Percentiles rank a stretch among this genome's conserved stretches.
These are phyloP conservation scores for Nemotelus pantherinus DNA, from an alignment of 2,888 invertebrate genomes.

Conservation along the genomic window DNA sequence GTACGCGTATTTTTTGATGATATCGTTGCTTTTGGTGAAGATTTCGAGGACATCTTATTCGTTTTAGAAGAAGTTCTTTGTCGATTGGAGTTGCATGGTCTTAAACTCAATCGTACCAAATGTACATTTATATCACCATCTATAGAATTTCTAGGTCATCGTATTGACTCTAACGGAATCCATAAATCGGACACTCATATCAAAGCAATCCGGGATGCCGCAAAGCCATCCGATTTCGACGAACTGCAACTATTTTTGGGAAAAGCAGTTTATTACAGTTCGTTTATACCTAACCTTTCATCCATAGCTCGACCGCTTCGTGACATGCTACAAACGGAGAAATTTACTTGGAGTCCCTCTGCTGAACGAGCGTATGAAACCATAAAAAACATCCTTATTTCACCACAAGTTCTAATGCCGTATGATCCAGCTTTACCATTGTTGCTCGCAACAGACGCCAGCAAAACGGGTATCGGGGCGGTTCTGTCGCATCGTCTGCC, in stretches of 20 bases:
- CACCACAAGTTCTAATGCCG: constrained; percentile 45
- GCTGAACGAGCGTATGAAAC: not conserved
- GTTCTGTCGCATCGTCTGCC: constrained; percentile 46
- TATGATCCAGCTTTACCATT: constrained; percentile 48
- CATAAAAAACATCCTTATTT: constrained; percentile 23
- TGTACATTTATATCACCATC: constrained; percentile 39
- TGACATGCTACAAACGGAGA: not conserved
- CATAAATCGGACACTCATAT: constrained; percentile 47
- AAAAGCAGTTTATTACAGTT: constrained; percentile 27
- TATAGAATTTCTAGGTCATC: constrained; percentile 46
- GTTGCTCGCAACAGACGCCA: constrained; percentile 49
- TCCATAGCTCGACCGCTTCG: constrained; percentile 11
- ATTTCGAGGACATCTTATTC: constrained; percentile 43
- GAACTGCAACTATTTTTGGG: constrained; percentile 25
- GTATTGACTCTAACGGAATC: constrained; percentile 40
- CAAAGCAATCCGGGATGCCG: constrained; percentile 40
- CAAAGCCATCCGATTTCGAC: constrained; percentile 31
- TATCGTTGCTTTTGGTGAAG: constrained; percentile 43
- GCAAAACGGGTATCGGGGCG: constrained; percentile 45
- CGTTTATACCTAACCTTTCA: constrained; percentile 7
- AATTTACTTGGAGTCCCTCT: not conserved
- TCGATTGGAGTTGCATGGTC: constrained; percentile 15
- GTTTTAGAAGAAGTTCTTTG: not conserved
- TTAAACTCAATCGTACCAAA: constrained; percentile 37
- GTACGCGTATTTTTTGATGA: constrained; percentile 45